These are phyloP conservation scores for Hyla sarda DNA, from an alignment of 2,113 vertebrate genomes.

Conservation along the genomic window DNA sequence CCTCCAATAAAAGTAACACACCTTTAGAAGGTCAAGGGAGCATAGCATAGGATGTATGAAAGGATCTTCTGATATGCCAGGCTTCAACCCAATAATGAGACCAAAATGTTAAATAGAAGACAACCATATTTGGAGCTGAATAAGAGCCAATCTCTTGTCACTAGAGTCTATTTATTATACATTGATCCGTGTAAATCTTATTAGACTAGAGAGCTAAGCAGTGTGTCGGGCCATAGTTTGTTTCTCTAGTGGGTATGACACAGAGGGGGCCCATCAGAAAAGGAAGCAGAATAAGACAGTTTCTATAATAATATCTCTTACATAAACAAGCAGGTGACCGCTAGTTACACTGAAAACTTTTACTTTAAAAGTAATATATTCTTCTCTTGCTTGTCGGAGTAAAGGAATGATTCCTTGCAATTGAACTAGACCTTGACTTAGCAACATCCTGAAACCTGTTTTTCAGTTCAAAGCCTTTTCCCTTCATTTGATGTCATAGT, in stretches of 20 bases:
- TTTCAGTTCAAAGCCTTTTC: not conserved
- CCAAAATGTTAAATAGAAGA: too few relatives aligned
- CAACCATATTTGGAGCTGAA: too few relatives aligned
- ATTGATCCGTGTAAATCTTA: too few relatives aligned
- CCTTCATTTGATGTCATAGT: not conserved
- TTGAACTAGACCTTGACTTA: not conserved
- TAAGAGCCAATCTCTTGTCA: too few relatives aligned
- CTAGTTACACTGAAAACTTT: not conserved
- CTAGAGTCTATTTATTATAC: too few relatives aligned
- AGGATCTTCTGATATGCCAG: too few relatives aligned
- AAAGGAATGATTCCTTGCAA: not conserved
- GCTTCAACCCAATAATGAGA: too few relatives aligned
- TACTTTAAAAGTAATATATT: not conserved
- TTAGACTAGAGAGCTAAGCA: too few relatives aligned
- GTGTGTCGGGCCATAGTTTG: too few relatives aligned
- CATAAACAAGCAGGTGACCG: not conserved
- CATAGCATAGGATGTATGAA: too few relatives aligned
- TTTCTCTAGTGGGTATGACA: not conserved
- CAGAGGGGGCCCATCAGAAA: not conserved
- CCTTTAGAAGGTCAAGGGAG: too few relatives aligned
- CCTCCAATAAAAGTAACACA: too few relatives aligned
- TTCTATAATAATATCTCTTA: not conserved
- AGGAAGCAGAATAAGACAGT: not conserved
- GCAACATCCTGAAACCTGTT: not conserved
- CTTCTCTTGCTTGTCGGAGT: not conserved